A percentile compares a stretch with the other conserved stretches of the same genome.
Conservation (phyloP, 2,888 invertebrate species). For the Tachina fera region DNA sequence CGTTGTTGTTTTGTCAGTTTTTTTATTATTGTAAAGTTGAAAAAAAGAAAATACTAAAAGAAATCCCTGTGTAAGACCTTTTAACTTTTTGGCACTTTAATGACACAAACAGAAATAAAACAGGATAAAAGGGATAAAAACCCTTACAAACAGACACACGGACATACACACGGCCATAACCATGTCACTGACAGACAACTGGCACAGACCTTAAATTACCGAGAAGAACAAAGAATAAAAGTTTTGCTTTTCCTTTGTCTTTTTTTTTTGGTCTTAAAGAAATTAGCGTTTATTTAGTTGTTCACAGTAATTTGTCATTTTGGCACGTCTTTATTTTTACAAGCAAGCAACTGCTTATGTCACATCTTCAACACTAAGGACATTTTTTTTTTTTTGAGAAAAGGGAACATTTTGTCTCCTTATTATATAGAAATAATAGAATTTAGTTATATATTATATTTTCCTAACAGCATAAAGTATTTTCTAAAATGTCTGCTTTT, state of each 20-base stretch:
- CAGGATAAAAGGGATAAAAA: background rate
- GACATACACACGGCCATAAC: constrained; percentile 6
- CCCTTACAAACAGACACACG: background rate
- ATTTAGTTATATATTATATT: background rate
- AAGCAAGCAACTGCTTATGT: constrained; percentile 67
- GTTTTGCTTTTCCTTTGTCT: background rate
- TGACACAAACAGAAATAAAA: constrained; percentile 43
- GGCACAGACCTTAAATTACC: constrained; percentile 43
- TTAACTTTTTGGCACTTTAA: constrained; percentile 68
- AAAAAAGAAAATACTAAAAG: constrained; percentile 15
- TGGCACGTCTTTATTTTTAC: constrained; percentile 76
- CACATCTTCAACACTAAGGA: constrained; percentile 68
- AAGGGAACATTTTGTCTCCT: background rate
- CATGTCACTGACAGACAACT: constrained; percentile 41
- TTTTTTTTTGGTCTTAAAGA: too few relatives aligned
- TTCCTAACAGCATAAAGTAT: constrained; percentile 24
- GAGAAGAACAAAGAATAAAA: constrained; percentile 43
- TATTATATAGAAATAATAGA: constrained; percentile 12
- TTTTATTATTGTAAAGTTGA: background rate
- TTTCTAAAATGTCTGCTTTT: constrained; percentile 17
- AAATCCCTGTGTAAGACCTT: constrained; percentile 44
- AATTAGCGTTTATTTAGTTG: constrained; percentile 71
- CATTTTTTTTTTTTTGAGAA: background rate
- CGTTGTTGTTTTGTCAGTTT: background rate
- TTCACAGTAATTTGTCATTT: constrained; percentile 80